Evolutionary conservation across 23 tunicate genomes (phyloP), one percentile per base, ranked within the genome.

Genomic region (Halocynthia roretzi): DNA sequence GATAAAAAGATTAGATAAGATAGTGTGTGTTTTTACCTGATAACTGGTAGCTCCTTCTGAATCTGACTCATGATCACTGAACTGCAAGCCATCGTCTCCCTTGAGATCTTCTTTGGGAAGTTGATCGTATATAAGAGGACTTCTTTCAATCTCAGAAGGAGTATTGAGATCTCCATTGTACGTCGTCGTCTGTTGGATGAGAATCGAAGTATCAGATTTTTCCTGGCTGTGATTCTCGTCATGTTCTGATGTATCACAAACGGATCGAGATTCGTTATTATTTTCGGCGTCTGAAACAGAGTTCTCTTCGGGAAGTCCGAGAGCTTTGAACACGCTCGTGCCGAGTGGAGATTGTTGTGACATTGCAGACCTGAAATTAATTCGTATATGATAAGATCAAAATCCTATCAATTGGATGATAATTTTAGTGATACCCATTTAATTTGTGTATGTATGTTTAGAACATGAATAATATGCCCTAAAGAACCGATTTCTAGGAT

Each of bases 341-440:
- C 89, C 87, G n/a, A 89, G 67, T 17, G 96, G 96, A 6, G 96
- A 89, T 54, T 89, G 96, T 57, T 89, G 88, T 6, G 96, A 84
- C 68, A 89, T 68, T 6, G 77, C 63, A 6, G 78, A 74, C 40
- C 78, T 74, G 40, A 53, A 11, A 65, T 5, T 5, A 5, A 58
- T 58, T 14, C 1, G 63, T 15, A 15, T 58, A 0, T 31, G 44
- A 31, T 31, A 31, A 31, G 44, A 31, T 31, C 44, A 31, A n/a
- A n/a, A n/a, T n/a, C n/a, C n/a, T n/a, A n/a, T n/a, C n/a, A n/a
- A n/a, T n/a, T n/a, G n/a, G n/a, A n/a, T n/a, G n/a, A n/a, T n/a
- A n/a, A n/a, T n/a, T n/a, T n/a, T n/a, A n/a, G n/a, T n/a, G n/a
- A n/a, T n/a, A n/a, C n/a, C n/a, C n/a, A n/a, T n/a, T n/a, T n/a